Base-by-base conservation (phyloP, 2,113 vertebrate species). In the Ammodramus savannarum region DNA sequence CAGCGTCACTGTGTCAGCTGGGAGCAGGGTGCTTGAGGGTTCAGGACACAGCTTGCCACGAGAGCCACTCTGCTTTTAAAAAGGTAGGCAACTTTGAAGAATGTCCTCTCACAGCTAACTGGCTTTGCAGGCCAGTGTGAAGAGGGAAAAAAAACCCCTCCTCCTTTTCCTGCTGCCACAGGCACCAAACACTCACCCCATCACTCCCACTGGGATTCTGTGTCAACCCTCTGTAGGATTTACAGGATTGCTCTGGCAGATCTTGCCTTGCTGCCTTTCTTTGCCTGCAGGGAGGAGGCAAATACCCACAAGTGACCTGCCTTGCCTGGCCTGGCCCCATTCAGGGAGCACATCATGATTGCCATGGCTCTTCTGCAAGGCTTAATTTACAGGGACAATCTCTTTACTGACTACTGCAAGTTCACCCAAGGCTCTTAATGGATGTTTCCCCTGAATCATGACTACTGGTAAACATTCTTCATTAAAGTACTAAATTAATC, bases 401-500 rank as follows among this genome's bases (percentile, higher is more conserved):
- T 48, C 41, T 80, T 62, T 93, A 57, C 72, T 58, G 29, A 65
- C 72, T 62, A 55, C 27, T 89, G 44, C 54, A 95, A 89, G 58
- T 59, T 87, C 71, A 87, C 48, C 18, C 85, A 57, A 52, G 25
- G 74, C 81, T 87, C 36, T 87, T 75, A 89, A 72, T 61, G 71
- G 62, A 82, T 89, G 87, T 36, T 81, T 75, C 39, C 31, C 31
- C 43, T 78, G 76, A 78, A 84, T 94, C 75, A 66, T 74, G 76
- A 94, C 59, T 80, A 54, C 72, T 72, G 68, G 72, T 67, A 95
- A 95, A 94, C 49, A 49, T 90, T 90, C 89, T 77, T 94, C 76
- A 93, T 90, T 84, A 84, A 86, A 92, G 65, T 19, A 44, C 69
- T 71, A 89, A 95, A 93, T 89, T 95, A 88, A 87, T 84, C 86